Percentiles rank a stretch among this genome's conserved stretches.
Conservation (phyloP, 2,113 vertebrate genomes). For the Peromyscus maniculatus region DNA sequence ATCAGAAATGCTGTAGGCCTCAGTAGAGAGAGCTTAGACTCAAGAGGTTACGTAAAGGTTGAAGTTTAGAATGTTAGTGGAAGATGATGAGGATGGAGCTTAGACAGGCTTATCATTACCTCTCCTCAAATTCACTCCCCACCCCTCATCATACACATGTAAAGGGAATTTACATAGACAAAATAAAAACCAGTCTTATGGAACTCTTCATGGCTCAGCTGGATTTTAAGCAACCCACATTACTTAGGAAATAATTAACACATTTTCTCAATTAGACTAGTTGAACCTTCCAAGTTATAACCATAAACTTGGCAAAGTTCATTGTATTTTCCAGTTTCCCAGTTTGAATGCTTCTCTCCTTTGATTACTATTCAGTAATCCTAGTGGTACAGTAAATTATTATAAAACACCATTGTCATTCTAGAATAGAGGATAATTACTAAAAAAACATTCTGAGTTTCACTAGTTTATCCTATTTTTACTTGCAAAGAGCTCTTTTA, state of each 20-base stretch:
- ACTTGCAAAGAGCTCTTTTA: neutral
- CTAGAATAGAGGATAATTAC: constrained; percentile 44
- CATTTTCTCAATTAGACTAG: constrained; percentile 20
- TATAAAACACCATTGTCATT: constrained; percentile 53
- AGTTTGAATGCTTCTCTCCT: neutral
- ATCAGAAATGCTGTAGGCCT: neutral
- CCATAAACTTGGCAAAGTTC: constrained; percentile 41
- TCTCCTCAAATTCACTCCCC: neutral
- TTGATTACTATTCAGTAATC: constrained; percentile 44
- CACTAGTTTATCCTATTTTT: constrained; percentile 8
- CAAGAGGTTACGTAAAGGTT: neutral
- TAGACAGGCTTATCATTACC: neutral
- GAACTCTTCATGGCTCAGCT: neutral
- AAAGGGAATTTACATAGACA: neutral
- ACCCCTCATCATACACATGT: no score
- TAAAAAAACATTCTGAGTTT: constrained; percentile 14
- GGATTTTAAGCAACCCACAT: constrained; percentile 14
- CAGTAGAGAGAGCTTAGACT: neutral
- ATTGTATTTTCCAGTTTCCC: constrained; percentile 43
- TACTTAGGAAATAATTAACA: constrained; percentile 42
- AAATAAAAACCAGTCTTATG: neutral
- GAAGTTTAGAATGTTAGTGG: neutral
- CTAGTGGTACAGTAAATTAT: neutral
- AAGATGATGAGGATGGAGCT: neutral
- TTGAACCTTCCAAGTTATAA: neutral